These are phyloP conservation scores for Drosophila athabasca DNA, from an alignment of 1,140 invertebrate species.

Conservation along the genomic window DNA sequence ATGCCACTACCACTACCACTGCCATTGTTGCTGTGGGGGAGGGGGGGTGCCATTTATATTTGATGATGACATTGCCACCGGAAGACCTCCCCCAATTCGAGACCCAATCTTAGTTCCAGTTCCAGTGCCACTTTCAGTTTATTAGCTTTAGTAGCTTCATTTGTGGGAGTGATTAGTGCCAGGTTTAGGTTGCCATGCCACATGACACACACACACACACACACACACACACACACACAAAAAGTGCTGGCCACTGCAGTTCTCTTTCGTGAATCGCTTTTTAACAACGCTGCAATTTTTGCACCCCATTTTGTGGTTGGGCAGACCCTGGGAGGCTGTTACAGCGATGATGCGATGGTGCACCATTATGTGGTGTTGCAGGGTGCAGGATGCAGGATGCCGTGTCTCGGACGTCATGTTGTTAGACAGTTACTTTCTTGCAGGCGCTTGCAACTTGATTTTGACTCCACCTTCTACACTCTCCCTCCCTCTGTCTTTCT, in stretches of 20 bases:
- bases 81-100: background rate
- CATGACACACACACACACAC: constrained; percentile 16
- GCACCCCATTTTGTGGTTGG: constrained; percentile 45
- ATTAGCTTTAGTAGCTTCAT: constrained; percentile 78
- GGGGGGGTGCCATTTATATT: constrained; percentile 35
- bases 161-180: constrained; percentile 69
- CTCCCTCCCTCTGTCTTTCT: background rate
- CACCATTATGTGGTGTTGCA: constrained; percentile 16
- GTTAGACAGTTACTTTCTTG: constrained; percentile 73
- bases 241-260: constrained; percentile 61
- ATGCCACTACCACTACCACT: background rate
- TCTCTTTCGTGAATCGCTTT: constrained; percentile 56
- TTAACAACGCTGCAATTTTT: constrained; percentile 76
- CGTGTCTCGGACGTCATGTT: constrained; percentile 71
- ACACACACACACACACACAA: constrained; percentile 11
- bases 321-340: too few relatives aligned
- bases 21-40: too few relatives aligned
- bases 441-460: constrained; percentile 56
- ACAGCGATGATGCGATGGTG: constrained; percentile 52
- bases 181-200: background rate
- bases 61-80: constrained; percentile 74
- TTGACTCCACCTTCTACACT: too few relatives aligned
- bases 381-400: constrained; percentile 8
- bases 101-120: constrained; percentile 31
- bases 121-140: constrained; percentile 65